A percentile compares a stretch with the other conserved stretches of the same genome.
phyloP scores from a whole-genome alignment of 1,140 invertebrate genomes.

The Leucophenga varia region DNA sequence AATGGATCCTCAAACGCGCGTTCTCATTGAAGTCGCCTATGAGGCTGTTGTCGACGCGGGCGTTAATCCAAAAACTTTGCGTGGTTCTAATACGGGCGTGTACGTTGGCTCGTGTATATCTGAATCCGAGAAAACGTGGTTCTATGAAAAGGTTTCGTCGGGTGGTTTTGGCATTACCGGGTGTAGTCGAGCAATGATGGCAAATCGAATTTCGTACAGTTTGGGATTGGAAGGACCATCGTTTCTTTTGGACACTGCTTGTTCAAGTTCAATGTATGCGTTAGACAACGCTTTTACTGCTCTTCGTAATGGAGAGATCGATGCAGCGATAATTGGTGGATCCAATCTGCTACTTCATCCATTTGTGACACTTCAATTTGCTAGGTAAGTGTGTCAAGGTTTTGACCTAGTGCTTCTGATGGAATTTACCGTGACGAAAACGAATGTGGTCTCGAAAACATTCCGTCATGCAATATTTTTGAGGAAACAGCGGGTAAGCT shows the following conservation, averaged over 20 bases:
- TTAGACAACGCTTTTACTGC: constrained; percentile 79
- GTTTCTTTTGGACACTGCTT: constrained; percentile 83
- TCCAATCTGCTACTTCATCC: constrained; percentile 84
- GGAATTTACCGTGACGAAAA: no score
- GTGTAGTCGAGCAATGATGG: constrained; percentile 87
- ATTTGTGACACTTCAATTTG: constrained; percentile 80
- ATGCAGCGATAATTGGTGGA: constrained; percentile 85
- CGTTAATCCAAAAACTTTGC: constrained; percentile 58
- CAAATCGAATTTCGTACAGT: constrained; percentile 83
- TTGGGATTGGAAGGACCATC: constrained; percentile 75
- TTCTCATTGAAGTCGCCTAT: constrained; percentile 58
- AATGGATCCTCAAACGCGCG: constrained; percentile 61
- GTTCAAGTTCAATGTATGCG: constrained; percentile 84
- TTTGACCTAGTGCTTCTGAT: no score
- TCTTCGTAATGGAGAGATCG: constrained; percentile 76
- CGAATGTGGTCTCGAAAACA: no score
- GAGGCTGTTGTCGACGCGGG: constrained; percentile 57
- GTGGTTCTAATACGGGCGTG: constrained; percentile 75
- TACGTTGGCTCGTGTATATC: constrained; percentile 76
- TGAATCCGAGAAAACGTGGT: constrained; percentile 71
- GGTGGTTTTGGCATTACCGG: constrained; percentile 71
- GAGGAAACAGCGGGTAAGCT: no score
- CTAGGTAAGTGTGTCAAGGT: constrained; percentile 61
- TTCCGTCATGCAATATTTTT: no score
- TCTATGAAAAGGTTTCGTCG: constrained; percentile 65